phyloP scores from a whole-genome alignment of 2,888 invertebrate genomes.

The Hesperia comma region DNA sequence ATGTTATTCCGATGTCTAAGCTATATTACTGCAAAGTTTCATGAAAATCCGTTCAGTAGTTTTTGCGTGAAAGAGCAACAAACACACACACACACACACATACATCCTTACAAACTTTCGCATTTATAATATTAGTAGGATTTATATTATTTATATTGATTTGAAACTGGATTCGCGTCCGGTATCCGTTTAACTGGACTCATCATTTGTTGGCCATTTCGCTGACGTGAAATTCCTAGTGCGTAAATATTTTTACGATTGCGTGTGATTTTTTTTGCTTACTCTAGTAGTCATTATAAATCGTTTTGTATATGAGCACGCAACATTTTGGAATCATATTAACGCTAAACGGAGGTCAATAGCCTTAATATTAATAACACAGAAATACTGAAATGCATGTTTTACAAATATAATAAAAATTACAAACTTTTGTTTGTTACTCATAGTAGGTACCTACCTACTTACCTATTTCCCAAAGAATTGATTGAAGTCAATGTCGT shows the following conservation, averaged over 20 bases:
- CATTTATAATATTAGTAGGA: too few species aligned
- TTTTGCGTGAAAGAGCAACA: too few species aligned
- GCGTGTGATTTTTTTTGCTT: slow-evolving; percentile 6
- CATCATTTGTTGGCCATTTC: slow-evolving; percentile 12
- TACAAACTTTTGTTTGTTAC: too few species aligned
- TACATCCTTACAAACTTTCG: too few species aligned
- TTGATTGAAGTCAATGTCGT: neutral
- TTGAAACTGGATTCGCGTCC: slow-evolving; percentile 33
- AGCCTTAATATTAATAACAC: too few species aligned
- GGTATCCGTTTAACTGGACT: slow-evolving; percentile 27
- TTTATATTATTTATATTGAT: too few species aligned
- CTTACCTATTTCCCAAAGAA: too few species aligned
- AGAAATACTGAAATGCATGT: neutral
- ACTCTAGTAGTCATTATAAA: slow-evolving; percentile 5
- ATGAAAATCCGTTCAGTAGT: too few species aligned
- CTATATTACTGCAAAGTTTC: too few species aligned
- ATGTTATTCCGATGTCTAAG: too few species aligned
- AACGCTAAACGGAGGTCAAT: slow-evolving; percentile 13
- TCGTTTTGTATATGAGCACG: slow-evolving; percentile 10
- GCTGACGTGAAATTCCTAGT: slow-evolving; percentile 6
- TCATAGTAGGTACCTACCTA: neutral
- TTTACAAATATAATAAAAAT: neutral
- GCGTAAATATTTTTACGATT: slow-evolving; percentile 6
- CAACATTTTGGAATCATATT: slow-evolving; percentile 14
- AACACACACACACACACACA: too few species aligned